Percentiles rank a stretch among this genome's conserved stretches.
These are phyloP conservation scores for Pseudochirops corinnae DNA, from an alignment of 2,797 vertebrate genomes.

Conservation along the genomic window DNA sequence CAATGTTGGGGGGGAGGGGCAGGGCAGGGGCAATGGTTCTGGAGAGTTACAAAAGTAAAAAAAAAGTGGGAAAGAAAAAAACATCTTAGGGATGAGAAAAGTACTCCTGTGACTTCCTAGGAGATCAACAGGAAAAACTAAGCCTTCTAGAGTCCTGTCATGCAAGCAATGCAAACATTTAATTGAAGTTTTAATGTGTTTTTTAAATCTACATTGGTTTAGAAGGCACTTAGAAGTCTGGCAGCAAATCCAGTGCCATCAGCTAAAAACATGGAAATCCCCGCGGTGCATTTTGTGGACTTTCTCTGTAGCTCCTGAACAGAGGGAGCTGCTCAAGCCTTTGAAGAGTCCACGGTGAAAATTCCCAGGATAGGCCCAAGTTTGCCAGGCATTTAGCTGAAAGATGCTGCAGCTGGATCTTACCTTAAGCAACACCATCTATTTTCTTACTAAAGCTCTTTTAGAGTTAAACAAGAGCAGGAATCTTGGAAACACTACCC, in stretches of 20 bases:
- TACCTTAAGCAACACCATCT: conserved; percentile 11
- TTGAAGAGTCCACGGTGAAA: neutral
- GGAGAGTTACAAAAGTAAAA: neutral
- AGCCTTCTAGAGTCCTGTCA: neutral
- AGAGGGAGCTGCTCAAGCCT: neutral
- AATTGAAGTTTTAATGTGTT: conserved; percentile 72
- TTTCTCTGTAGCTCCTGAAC: neutral
- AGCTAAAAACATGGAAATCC: neutral
- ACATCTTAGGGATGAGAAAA: neutral
- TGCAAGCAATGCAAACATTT: conserved; percentile 66
- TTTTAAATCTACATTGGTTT: conserved; percentile 70
- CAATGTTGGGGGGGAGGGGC: neutral
- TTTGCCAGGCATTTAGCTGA: neutral
- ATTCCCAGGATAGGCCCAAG: neutral
- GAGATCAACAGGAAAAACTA: neutral
- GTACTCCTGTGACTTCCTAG: neutral
- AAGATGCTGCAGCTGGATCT: neutral
- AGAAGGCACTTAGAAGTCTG: conserved; percentile 51
- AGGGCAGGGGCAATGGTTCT: neutral
- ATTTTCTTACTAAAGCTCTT: conserved; percentile 55
- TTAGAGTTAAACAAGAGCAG: conserved; percentile 40
- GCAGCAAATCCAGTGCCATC: conserved; percentile 8
- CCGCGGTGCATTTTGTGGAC: neutral
- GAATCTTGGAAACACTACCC: conserved; percentile 38
- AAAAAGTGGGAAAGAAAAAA: neutral